Percentiles rank a stretch among this genome's conserved stretches.
Conservation (phyloP, 2,888 invertebrate species). For the Pseudococcus jackbeardsleyi region DNA sequence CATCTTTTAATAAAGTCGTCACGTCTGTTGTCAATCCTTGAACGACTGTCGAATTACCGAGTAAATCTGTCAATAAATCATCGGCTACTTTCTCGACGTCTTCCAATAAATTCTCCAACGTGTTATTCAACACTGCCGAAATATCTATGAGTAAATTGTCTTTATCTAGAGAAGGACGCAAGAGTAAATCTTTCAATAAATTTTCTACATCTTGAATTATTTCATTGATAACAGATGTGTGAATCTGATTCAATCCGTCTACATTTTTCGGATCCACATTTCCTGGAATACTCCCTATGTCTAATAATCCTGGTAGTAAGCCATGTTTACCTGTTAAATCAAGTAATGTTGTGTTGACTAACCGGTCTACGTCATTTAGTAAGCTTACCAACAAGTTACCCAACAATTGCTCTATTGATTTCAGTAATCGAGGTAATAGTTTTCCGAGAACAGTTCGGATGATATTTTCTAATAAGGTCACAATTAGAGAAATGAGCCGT, state of each 20-base stretch:
- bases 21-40: not conserved
- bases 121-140: not conserved
- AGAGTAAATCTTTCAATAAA: slow-evolving; percentile 1
- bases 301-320: not conserved
- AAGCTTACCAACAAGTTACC: not conserved
- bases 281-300: too few relatives aligned
- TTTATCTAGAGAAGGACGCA: not conserved
- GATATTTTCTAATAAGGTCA: not conserved
- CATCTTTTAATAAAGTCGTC: slow-evolving; percentile 1
- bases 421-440: not conserved
- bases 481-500: not conserved
- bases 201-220: not conserved
- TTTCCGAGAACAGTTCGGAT: not conserved
- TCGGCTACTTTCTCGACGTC: not conserved
- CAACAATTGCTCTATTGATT: not conserved
- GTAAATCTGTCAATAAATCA: not conserved
- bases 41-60: slow-evolving; percentile 3
- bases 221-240: not conserved
- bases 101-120: not conserved
- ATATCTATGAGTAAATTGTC: not conserved
- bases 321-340: not conserved
- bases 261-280: too few relatives aligned
- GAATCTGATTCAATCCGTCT: too few relatives aligned
- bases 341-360: not conserved
- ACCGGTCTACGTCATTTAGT: not conserved